Percentiles rank a stretch among this genome's conserved stretches.
Evolutionary conservation across 2,888 invertebrate genomes (phyloP).

Genomic region (Spodoptera littoralis): DNA sequence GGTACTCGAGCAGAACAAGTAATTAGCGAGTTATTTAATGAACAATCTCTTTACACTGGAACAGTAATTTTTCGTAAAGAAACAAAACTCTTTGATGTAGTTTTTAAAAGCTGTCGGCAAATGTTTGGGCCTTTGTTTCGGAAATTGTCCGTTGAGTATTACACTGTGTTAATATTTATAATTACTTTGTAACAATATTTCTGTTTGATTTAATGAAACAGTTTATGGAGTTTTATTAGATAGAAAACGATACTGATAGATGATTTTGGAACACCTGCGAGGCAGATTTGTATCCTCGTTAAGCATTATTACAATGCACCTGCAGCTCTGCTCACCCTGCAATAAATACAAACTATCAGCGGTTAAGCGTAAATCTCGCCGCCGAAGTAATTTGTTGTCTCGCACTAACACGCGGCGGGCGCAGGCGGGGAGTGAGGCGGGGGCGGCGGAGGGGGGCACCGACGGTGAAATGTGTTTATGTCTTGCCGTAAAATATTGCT

Average conservation of each 20-base stretch:
- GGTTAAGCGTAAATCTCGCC: constrained; percentile 45
- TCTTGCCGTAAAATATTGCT: constrained; percentile 49
- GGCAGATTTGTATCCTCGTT: no score
- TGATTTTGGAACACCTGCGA: no score
- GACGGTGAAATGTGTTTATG: constrained; percentile 53
- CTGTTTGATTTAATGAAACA: background rate
- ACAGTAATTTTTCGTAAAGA: constrained; percentile 13
- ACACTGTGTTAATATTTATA: background rate
- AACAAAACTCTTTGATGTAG: constrained; percentile 22
- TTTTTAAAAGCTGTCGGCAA: constrained; percentile 16
- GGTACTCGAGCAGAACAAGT: constrained; percentile 16
- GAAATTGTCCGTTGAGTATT: constrained; percentile 7
- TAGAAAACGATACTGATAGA: no score
- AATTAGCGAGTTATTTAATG: constrained; percentile 31
- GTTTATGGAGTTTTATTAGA: no score
- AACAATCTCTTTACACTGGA: constrained; percentile 16
- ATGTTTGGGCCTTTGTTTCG: constrained; percentile 5
- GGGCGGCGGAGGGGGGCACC: background rate
- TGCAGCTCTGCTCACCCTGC: constrained; percentile 16
- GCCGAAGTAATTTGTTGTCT: constrained; percentile 28
- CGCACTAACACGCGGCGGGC: constrained; percentile 2
- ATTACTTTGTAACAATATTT: background rate
- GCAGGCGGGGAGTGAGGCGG: background rate
- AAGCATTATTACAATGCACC: constrained; percentile 12
- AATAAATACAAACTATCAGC: constrained; percentile 42